Evolutionary conservation across 2,113 vertebrate species (phyloP), one percentile per base, ranked within the genome.

Genomic region (Serranochromis macrocephalus): DNA sequence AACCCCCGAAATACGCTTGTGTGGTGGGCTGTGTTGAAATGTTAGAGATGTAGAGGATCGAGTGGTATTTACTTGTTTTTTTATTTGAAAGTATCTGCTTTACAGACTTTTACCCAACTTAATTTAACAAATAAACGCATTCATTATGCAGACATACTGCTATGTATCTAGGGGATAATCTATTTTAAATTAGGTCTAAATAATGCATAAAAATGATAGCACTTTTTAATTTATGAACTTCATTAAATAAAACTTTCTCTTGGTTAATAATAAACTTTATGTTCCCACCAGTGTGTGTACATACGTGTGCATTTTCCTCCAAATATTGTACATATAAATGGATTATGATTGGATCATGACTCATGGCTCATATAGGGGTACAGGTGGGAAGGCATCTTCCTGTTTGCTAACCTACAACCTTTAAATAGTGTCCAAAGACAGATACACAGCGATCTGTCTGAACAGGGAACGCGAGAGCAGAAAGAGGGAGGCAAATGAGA

Each of bases 321-420:
- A 78, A 61, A 84, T 79, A 83, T 75, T 89, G 86, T 53, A 84
- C 24, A 88, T 63, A 86, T 87, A 87, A 86, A 87, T 29, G 24
- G 53, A 88, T 83, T 54, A 57, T 58, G 61, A 38, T 19, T 38
- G 33, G 63, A 38, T 92, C 90, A 91, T 93, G 93, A 93, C 81
- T 95, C 86, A 87, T 92, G 91, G 94, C 84, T 95, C 91, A 94
- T 92, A 93, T 88, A 61, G 87, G 91, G 85, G 88, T 90, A 91
- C 93, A 95, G 92, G 94, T 93, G 88, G 92, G 85, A 82, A 90
- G 91, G 89, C 88, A 94, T 90, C 91, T 92, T 94, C 87, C 91
- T 93, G 90, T 95, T 94, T 93, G 90, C 90, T 96, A 94, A 94
- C 93, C 92, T 94, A 79, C 85, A 91, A 95, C 93, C 94, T 95